A percentile compares a stretch with the other conserved stretches of the same genome.
These are phyloP conservation scores for Cepaea nemoralis DNA, from an alignment of 1,140 invertebrate species.

Conservation along the genomic window DNA sequence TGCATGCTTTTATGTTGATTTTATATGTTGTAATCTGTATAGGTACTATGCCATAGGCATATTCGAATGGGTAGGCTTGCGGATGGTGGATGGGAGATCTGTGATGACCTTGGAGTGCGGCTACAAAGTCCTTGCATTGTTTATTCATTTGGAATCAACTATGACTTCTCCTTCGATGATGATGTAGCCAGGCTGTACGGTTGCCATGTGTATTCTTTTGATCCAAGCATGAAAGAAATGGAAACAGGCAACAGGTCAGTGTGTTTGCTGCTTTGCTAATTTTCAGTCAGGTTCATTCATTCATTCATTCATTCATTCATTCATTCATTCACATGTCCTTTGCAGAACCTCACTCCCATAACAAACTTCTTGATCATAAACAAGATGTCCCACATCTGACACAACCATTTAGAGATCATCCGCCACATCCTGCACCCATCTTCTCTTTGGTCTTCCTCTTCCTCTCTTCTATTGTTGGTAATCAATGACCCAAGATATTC, in stretches of 20 bases:
- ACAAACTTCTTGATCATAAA: too few species aligned
- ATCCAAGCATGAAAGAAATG: conserved; percentile 38
- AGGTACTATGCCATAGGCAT: conserved; percentile 45
- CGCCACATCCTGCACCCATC: too few species aligned
- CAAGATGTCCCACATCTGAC: too few species aligned
- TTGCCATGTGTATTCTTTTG: conserved; percentile 46
- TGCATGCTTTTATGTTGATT: neutral
- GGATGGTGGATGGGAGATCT: conserved; percentile 60
- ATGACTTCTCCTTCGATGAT: conserved; percentile 48
- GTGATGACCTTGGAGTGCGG: conserved; percentile 49
- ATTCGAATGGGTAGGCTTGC: conserved; percentile 51
- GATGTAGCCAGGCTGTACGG: conserved; percentile 35
- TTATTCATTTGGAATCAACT: conserved; percentile 49
- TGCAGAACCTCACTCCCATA: too few species aligned
- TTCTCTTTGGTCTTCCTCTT: too few species aligned
- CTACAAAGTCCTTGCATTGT: conserved; percentile 48
- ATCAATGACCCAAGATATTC: too few species aligned
- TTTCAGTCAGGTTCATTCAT: too few species aligned
- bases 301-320: too few species aligned
- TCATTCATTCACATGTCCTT: too few species aligned
- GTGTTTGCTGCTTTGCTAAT: too few species aligned
- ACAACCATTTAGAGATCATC: too few species aligned
- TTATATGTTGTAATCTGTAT: neutral
- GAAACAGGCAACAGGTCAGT: neutral
- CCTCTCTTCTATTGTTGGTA: too few species aligned